Evolutionary conservation across 1,140 invertebrate species (phyloP), one percentile per base, ranked within the genome.

Genomic region (Drosophila saltans): DNA sequence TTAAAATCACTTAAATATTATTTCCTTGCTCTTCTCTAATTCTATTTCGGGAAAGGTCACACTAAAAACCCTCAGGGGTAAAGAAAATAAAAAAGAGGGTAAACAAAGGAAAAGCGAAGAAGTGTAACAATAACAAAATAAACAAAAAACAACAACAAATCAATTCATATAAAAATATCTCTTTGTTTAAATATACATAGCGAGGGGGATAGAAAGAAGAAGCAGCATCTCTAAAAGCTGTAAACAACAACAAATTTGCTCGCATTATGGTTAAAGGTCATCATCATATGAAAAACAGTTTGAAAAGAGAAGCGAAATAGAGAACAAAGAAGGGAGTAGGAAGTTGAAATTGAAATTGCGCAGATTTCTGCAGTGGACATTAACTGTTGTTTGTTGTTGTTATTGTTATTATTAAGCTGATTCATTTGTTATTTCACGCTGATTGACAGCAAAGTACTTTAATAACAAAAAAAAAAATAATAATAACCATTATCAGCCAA

Each of bases 401-500:
- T 48, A 16, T 9, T 21, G 2, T 48, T 9, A 8, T 48, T 21
- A 48, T n/a, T 48, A 3, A 3, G 8, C 45, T 26, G 45, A 52
- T 52, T 52, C 45, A 52, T 52, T 24, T 52, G 24, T 52, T 52
- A n/a, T 26, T 52, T 52, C 8, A 10, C 45, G 26, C 8, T 52
- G 21, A 52, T 52, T 52, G 45, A 52, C 45, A 52, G 45, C 8
- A 52, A 52, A 52, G 45, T 52, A 52, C 45, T 62, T 16, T 30
- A 56, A 11, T 33, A 30, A 36, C 33, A 36, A 4, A 52, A 55
- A n/a, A 40, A 26, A 41, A 1, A 61, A 33, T n/a, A 45, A 45
- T 36, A 66, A 57, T 52, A 24, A 48, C 62, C 39, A 66, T 70
- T 59, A 45, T 55, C 56, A 26, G 55, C 40, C 55, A 43, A 52